These are phyloP conservation scores for Mycetomoellerius zeteki DNA, from an alignment of 1,140 invertebrate genomes.

Conservation along the genomic window DNA sequence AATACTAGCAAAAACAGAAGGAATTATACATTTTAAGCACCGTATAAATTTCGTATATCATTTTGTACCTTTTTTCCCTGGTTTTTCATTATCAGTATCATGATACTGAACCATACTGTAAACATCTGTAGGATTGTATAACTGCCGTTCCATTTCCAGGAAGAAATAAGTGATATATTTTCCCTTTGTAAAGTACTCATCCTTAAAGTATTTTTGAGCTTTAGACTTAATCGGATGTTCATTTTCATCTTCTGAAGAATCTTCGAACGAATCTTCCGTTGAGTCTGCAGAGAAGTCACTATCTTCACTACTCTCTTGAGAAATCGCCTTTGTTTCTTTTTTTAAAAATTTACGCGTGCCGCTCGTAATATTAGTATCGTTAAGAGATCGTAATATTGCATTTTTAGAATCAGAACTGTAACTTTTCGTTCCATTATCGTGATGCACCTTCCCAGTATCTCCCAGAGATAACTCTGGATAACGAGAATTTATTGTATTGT, in stretches of 20 bases:
- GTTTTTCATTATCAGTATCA: slow-evolving; percentile 68
- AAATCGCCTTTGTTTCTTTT: slow-evolving; percentile 68
- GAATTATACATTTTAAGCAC: slow-evolving; percentile 70
- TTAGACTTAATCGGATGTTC: slow-evolving; percentile 66
- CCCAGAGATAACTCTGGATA: background rate
- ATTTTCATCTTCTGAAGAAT: slow-evolving; percentile 78
- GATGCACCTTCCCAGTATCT: background rate
- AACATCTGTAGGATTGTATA: slow-evolving; percentile 81
- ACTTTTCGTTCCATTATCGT: background rate
- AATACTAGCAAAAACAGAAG: slow-evolving; percentile 64
- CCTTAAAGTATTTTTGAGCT: slow-evolving; percentile 73
- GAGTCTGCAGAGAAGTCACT: slow-evolving; percentile 82
- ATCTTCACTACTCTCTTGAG: slow-evolving; percentile 79
- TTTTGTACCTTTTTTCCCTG: slow-evolving; percentile 79
- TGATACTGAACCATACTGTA: slow-evolving; percentile 82
- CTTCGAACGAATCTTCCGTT: slow-evolving; percentile 78
- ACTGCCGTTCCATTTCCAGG: slow-evolving; percentile 83
- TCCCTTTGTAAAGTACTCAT: slow-evolving; percentile 83
- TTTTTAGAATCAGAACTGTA: slow-evolving; percentile 23
- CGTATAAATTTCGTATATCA: slow-evolving; percentile 64
- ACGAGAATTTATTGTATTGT: slow-evolving; percentile 6
- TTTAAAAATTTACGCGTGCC: slow-evolving; percentile 72
- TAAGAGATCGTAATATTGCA: background rate
- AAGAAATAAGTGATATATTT: slow-evolving; percentile 84
- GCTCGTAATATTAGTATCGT: slow-evolving; percentile 1